Base-by-base conservation (phyloP, 2,888 invertebrate species). In the Eumerus sabulonum region DNA sequence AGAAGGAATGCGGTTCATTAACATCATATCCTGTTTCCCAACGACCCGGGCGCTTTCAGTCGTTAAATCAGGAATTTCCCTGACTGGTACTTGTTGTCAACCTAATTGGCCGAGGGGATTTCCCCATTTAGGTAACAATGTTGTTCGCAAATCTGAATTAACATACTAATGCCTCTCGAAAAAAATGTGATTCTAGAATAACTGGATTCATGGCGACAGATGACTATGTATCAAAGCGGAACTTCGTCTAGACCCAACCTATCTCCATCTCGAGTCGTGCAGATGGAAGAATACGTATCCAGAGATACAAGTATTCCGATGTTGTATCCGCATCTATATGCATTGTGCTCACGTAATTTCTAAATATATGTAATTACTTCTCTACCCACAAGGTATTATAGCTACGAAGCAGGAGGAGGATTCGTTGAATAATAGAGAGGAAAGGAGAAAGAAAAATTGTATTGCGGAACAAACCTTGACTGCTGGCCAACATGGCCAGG, bases 401-500 rank as follows among this genome's bases (percentile, higher is more conserved):
- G 7, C 7, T 27, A 2, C 2, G 7, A 27, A 27, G 27, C 2
- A 27, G 27, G 27, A 27, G 27, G 27, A 27, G 27, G 27, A 27
- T 27, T 7, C 2, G 27, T 27, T 7, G 27, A 4, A 27, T 27
- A n/a, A n/a, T n/a, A n/a, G n/a, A n/a, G n/a, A n/a, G n/a, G 42
- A 9, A 42, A 42, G n/a, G n/a, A n/a, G 14, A 45, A 45, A 9
- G 2, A n/a, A 40, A 11, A 7, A n/a, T 11, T n/a, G 2, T 40
- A 7, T n/a, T 40, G 11, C 9, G 44, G 54, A 57, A 71, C 76
- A 71, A 76, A 79, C 77, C 77, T 73, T 79, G 77, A 11, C 63
- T 56, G 38, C 42, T 50, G 63, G 77, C 63, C 38, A 63, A 9
- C 47, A 63, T 59, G 0, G 59, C 53, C 47, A 73, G 13, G 47